Evolutionary conservation across 2,888 invertebrate species (phyloP).

Genomic region (Zonitis immaculata): DNA sequence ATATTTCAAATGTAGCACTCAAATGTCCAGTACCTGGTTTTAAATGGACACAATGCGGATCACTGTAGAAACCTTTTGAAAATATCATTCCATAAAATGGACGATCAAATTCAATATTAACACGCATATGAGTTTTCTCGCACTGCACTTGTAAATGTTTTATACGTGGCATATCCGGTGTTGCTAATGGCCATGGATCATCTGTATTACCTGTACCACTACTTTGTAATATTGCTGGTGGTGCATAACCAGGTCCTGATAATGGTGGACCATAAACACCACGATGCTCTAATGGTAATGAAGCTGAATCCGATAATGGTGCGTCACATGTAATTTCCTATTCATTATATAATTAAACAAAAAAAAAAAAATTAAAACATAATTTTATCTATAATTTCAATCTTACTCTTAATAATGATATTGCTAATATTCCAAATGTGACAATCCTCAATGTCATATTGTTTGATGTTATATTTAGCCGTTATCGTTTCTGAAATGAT

Average conservation of each 20-base stretch:
- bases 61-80: conserved; percentile 90
- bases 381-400: neutral
- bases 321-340: conserved; percentile 74
- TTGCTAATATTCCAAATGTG: conserved; percentile 33
- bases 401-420: conserved; percentile 39
- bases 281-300: conserved; percentile 76
- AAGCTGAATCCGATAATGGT: conserved; percentile 72
- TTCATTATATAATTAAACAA: too few species aligned
- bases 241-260: conserved; percentile 48
- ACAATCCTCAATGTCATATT: conserved; percentile 38
- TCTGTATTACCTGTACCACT: conserved; percentile 56
- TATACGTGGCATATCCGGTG: conserved; percentile 88
- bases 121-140: conserved; percentile 93
- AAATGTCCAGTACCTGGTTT: conserved; percentile 88
- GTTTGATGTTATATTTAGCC: too few species aligned
- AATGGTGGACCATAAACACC: conserved; percentile 68
- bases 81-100: conserved; percentile 96
- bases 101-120: conserved; percentile 90
- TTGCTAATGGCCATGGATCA: conserved; percentile 84
- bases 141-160: conserved; percentile 92
- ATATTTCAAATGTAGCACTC: conserved; percentile 90
- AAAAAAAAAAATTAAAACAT: conserved; percentile 24
- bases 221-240: conserved; percentile 42
- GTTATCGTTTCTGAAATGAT: conserved; percentile 40
- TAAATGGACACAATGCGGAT: conserved; percentile 85